phyloP scores from a whole-genome alignment of 2,113 vertebrate species.

The Castor canadensis region DNA sequence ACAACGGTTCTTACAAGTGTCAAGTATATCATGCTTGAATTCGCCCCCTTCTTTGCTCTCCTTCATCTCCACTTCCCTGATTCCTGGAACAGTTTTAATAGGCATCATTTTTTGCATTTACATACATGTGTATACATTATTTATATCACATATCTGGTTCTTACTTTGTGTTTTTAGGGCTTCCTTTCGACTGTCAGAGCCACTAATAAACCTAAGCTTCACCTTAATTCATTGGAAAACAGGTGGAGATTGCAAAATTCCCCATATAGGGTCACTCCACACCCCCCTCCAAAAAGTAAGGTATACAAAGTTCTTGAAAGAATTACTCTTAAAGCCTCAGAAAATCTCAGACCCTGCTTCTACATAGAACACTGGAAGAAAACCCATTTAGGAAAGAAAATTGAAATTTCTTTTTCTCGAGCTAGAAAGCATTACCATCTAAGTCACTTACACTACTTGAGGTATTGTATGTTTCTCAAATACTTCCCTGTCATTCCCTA shows the following conservation, averaged over 20 bases:
- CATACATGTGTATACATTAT: too few relatives aligned
- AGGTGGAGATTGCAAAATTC: background rate
- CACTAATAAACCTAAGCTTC: background rate
- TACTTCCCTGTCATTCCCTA: background rate
- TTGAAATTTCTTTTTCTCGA: background rate
- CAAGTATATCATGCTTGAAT: too few relatives aligned
- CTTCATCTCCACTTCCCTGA: too few relatives aligned
- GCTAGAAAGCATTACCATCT: background rate
- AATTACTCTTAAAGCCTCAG: background rate
- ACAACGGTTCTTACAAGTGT: too few relatives aligned
- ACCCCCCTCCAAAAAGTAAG: background rate
- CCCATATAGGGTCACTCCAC: too few relatives aligned
- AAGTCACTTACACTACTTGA: background rate
- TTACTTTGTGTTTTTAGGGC: background rate
- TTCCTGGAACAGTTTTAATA: too few relatives aligned
- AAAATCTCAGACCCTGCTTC: background rate
- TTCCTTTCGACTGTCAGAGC: background rate
- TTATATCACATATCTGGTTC: too few relatives aligned
- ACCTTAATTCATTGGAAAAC: background rate
- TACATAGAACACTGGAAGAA: background rate
- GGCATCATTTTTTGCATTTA: too few relatives aligned
- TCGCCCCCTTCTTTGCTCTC: too few relatives aligned
- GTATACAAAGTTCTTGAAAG: background rate
- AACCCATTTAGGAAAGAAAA: constrained; percentile 20
- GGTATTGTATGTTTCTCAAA: background rate